Evolutionary conservation across 37 sponge, comb jelly and placozoan species (phyloP).

Genomic region (Mnemiopsis leidyi): DNA sequence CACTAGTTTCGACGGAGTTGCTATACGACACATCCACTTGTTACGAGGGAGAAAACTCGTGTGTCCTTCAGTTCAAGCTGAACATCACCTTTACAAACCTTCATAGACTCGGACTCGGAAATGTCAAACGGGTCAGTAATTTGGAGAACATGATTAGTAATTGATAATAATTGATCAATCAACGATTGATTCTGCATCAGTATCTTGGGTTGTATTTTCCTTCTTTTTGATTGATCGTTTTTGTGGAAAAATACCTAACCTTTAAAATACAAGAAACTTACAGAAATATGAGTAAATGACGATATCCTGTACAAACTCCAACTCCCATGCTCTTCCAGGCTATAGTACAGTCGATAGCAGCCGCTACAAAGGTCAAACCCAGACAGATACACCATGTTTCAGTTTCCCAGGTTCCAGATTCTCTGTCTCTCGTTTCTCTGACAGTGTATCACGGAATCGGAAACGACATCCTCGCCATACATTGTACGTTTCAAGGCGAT

Average conservation of each 20-base stretch:
- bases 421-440: neutral
- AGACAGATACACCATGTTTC: conserved; percentile 26
- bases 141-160: neutral
- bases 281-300: too few species aligned
- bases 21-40: conserved; percentile 13
- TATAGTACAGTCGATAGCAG: neutral
- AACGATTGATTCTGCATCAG: neutral
- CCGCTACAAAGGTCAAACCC: neutral
- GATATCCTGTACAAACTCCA: too few species aligned
- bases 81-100: neutral
- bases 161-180: too few species aligned
- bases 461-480: neutral
- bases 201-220: neutral
- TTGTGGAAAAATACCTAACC: too few species aligned
- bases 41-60: conserved; percentile 32
- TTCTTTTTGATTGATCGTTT: too few species aligned
- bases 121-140: neutral
- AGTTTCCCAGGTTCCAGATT: neutral
- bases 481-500: neutral
- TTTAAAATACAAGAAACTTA: too few species aligned
- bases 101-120: neutral
- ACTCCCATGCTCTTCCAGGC: neutral
- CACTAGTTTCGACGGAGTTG: conserved; percentile 6
- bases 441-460: conserved; percentile 35
- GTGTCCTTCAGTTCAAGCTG: conserved; percentile 35